Evolutionary conservation across 2,113 vertebrate species (phyloP), one percentile per base, ranked within the genome.

Genomic region (Choloepus hoffmanni): DNA sequence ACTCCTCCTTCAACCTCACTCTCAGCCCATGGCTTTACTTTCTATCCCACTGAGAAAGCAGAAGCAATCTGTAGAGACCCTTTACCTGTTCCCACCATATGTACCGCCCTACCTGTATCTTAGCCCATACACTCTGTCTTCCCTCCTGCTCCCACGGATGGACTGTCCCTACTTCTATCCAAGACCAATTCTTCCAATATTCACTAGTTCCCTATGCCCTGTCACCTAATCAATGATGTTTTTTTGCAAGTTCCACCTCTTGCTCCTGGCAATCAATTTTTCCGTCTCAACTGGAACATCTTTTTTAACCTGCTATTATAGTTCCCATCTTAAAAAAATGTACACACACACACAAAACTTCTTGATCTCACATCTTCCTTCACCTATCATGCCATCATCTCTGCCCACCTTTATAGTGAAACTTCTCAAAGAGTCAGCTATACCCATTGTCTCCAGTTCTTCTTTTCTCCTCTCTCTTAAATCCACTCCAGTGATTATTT

Each of bases 41-140:
- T 33, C 53, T n/a, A 21, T 4, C 15, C 73, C 53, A 43, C 33
- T 9, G 23, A 58, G 68, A 63, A 85, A 14, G 33, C 40, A 50
- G 53, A 78, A 43, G 65, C 63, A 21, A 63, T 55, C 36, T 0
- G 0, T 23, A 78, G 55, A 78, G 81, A 62, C 0, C 0, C n/a
- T 45, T 13, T 30, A 30, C 1, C 10, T 8, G 36, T 36, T 43
- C 60, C 48, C 43, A 58, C 40, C 13, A 48, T 19, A 0, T 1
- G 30, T 2, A 19, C 1, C 0, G 1, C 15, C n/a, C n/a, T 5
- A 0, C 68, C 45, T 24, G 45, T 28, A 14, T 74, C 85, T 82
- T n/a, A 7, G 65, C 55, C 65, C 40, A 23, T 13, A 53, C 11
- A 6, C 55, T 63, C 76, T 7, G 65, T 30, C 45, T 63, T 2